These are phyloP conservation scores for Agapornis canus DNA, from an alignment of 2,797 vertebrate genomes.

Conservation along the genomic window DNA sequence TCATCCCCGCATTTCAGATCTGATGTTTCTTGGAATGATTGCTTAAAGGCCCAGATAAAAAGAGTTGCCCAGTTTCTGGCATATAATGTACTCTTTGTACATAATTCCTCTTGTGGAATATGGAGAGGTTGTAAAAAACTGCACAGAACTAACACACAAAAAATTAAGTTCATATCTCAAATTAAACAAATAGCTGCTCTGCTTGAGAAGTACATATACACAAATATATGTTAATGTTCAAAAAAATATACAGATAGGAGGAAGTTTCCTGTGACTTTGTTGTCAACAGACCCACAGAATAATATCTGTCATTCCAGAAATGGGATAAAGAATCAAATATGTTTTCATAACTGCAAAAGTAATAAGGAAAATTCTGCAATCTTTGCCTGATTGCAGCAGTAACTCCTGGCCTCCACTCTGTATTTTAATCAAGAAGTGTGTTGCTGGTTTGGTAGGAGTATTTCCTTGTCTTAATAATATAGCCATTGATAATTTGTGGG, in stretches of 20 bases:
- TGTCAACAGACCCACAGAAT: not conserved
- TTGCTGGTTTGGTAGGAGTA: not conserved
- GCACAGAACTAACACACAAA: not conserved
- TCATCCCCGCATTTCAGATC: not conserved
- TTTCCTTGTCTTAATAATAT: not conserved
- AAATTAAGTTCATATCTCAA: not conserved
- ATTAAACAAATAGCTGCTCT: not conserved
- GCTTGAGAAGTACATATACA: not conserved
- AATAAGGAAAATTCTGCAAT: not conserved
- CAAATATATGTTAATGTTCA: not conserved
- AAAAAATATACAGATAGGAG: constrained; percentile 26
- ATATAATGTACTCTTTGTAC: not conserved
- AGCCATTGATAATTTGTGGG: constrained; percentile 2
- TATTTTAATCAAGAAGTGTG: not conserved
- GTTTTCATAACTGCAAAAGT: constrained; percentile 70
- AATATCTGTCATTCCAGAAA: constrained; percentile 11
- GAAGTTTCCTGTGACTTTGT: not conserved
- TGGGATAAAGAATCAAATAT: constrained; percentile 63
- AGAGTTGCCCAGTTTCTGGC: not conserved
- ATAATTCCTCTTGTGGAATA: not conserved
- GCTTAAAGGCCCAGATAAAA: not conserved
- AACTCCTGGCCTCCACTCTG: not conserved
- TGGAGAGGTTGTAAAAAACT: not conserved
- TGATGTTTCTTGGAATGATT: not conserved
- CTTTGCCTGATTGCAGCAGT: not conserved